phyloP scores from a whole-genome alignment of 1,140 invertebrate species.

The Pogonomyrmex barbatus region DNA sequence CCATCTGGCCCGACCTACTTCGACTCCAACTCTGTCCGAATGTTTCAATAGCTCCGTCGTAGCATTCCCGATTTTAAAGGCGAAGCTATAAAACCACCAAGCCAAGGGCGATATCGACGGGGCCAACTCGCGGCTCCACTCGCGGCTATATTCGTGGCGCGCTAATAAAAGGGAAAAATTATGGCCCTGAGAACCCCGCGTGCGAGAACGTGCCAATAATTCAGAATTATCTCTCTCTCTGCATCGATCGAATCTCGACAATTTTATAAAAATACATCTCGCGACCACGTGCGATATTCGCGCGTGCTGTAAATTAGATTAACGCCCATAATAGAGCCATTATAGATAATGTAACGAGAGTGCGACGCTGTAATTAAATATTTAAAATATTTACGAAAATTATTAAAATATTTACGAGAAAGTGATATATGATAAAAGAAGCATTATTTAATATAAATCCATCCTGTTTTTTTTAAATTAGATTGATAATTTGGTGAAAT shows the following conservation, averaged over 20 bases:
- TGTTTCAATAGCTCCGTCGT: conserved; percentile 43
- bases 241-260: conserved; percentile 32
- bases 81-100: conserved; percentile 28
- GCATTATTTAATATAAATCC: background rate
- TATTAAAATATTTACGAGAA: background rate
- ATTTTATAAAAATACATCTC: conserved; percentile 62
- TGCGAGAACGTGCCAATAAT: background rate
- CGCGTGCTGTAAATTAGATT: background rate
- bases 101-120: conserved; percentile 36
- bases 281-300: background rate
- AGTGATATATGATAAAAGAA: background rate
- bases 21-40: conserved; percentile 23
- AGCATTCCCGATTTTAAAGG: conserved; percentile 49
- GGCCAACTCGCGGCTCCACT: background rate
- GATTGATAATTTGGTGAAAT: background rate
- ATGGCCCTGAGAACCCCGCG: background rate
- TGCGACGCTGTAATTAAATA: background rate
- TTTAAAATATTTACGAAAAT: background rate
- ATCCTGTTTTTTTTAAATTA: background rate
- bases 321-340: conserved; percentile 7
- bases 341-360: background rate
- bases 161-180: conserved; percentile 61
- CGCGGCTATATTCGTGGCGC: conserved; percentile 51
- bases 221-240: conserved; percentile 28
- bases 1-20: conserved; percentile 54